phyloP scores from a whole-genome alignment of 1,140 invertebrate genomes.

The Campoletis sonorensis region DNA sequence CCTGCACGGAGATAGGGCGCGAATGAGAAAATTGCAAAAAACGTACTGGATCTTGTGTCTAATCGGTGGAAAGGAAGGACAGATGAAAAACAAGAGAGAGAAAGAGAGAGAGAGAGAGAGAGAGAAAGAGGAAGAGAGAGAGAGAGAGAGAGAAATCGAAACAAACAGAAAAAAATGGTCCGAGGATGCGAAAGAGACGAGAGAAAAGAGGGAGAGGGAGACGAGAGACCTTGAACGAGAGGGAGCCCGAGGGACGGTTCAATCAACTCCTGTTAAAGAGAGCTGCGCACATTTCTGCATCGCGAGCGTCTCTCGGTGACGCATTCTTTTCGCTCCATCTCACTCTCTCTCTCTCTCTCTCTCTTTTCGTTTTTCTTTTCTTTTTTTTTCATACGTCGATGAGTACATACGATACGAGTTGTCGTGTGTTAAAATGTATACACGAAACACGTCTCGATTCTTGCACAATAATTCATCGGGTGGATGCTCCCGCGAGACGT shows the following conservation, averaged over 20 bases:
- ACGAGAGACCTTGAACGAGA: constrained; percentile 56
- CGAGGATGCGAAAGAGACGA: constrained; percentile 34
- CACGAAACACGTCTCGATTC: not conserved
- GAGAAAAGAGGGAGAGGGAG: not conserved
- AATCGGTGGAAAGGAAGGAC: not conserved
- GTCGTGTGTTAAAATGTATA: constrained; percentile 4
- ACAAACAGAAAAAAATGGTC: not conserved
- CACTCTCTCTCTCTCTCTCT: not conserved
- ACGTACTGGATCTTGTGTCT: no score
- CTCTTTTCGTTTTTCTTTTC: not conserved
- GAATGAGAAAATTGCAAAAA: no score
- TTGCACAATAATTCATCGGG: constrained; percentile 7
- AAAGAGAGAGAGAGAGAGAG: not conserved
- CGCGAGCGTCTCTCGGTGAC: constrained; percentile 38
- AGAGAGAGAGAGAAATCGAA: no score
- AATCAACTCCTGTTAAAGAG: constrained; percentile 58
- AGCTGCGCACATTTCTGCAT: constrained; percentile 50
- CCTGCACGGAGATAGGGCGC: not conserved
- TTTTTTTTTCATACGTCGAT: not conserved
- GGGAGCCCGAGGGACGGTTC: constrained; percentile 52
- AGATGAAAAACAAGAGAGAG: no score
- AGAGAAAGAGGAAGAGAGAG: not conserved
- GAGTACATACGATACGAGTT: not conserved
- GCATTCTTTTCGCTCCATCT: constrained; percentile 42
- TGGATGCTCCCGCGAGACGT: not conserved